These are phyloP conservation scores for Leptinotarsa juncta DNA, from an alignment of 2,888 invertebrate genomes.

Conservation along the genomic window DNA sequence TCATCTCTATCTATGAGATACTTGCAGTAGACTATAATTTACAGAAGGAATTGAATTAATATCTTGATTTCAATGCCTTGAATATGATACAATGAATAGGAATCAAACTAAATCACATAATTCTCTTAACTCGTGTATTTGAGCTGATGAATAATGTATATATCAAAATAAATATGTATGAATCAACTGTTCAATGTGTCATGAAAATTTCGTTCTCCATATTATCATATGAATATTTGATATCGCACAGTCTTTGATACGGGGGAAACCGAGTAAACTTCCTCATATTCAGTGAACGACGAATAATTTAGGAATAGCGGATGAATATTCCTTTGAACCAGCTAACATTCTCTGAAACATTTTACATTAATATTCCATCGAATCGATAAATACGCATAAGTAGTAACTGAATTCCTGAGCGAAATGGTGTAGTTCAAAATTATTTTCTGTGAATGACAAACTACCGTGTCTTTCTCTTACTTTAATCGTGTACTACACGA, in stretches of 20 bases:
- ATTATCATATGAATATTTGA: conserved; percentile 26
- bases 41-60: no score
- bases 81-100: neutral
- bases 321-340: neutral
- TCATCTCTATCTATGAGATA: no score
- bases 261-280: conserved; percentile 7
- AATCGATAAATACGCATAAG: neutral
- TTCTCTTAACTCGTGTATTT: neutral
- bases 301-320: neutral
- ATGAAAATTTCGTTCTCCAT: conserved; percentile 21
- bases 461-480: no score
- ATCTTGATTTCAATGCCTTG: no score
- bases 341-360: neutral
- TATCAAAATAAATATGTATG: conserved; percentile 12
- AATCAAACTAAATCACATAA: neutral
- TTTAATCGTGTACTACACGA: no score
- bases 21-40: no score
- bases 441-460: no score
- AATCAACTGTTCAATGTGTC: conserved; percentile 25
- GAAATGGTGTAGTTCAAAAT: no score
- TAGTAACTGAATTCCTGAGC: no score
- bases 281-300: neutral
- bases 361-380: neutral
- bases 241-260: conserved; percentile 8
- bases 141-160: conserved; percentile 11